phyloP scores from a whole-genome alignment of 2,888 invertebrate species.

The Drosophila basisetae region DNA sequence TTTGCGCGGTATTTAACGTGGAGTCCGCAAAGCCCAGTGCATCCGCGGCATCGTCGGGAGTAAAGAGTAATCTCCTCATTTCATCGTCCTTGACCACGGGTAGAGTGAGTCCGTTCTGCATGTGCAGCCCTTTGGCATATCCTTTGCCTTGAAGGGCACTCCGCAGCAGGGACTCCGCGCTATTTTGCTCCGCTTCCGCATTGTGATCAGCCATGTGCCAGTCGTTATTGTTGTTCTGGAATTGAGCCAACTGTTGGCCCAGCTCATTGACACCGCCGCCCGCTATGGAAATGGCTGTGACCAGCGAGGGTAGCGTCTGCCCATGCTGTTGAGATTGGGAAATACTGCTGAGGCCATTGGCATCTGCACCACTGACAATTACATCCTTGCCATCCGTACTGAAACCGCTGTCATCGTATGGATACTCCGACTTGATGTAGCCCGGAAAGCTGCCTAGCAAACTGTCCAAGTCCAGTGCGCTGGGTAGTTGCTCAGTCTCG shows the following conservation, averaged over 20 bases:
- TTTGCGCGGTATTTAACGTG: slow-evolving; percentile 83
- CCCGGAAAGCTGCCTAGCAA: slow-evolving; percentile 90
- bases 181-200: slow-evolving; percentile 86
- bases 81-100: slow-evolving; percentile 87
- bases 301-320: slow-evolving; percentile 80
- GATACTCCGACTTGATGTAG: slow-evolving; percentile 90
- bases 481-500: slow-evolving; percentile 86
- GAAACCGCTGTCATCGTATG: slow-evolving; percentile 92
- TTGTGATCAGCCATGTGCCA: slow-evolving; percentile 93
- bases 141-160: slow-evolving; percentile 94
- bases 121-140: slow-evolving; percentile 84
- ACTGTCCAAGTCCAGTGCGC: slow-evolving; percentile 91
- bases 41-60: slow-evolving; percentile 86
- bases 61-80: slow-evolving; percentile 87
- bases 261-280: slow-evolving; percentile 66
- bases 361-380: slow-evolving; percentile 64
- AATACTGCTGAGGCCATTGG: slow-evolving; percentile 71
- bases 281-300: slow-evolving; percentile 79
- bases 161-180: slow-evolving; percentile 91
- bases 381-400: slow-evolving; percentile 87
- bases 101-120: slow-evolving; percentile 84
- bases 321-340: slow-evolving; percentile 68
- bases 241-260: slow-evolving; percentile 87
- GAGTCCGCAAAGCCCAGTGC: slow-evolving; percentile 84
- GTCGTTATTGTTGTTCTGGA: slow-evolving; percentile 91